These are phyloP conservation scores for Eciton burchellii DNA, from an alignment of 1,140 invertebrate genomes.

Conservation along the genomic window DNA sequence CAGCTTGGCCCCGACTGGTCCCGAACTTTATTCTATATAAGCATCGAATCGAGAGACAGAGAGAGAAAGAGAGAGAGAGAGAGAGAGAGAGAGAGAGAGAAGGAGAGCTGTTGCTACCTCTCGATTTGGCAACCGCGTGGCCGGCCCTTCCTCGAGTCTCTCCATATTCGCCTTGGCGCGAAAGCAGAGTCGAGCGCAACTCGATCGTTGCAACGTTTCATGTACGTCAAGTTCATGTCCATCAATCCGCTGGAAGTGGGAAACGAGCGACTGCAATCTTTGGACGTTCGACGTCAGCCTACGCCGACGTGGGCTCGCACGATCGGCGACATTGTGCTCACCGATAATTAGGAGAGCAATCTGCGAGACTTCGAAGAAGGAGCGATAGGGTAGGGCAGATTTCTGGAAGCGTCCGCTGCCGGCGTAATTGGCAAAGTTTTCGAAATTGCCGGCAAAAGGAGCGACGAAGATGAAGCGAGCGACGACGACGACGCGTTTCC, in stretches of 20 bases:
- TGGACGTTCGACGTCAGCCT: background rate
- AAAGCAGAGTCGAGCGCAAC: no score
- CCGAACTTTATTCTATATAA: background rate
- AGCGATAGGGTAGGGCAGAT: slow-evolving; percentile 14
- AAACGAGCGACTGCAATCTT: slow-evolving; percentile 65
- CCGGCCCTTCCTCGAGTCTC: background rate
- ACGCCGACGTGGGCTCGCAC: slow-evolving; percentile 26
- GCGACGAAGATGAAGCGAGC: background rate
- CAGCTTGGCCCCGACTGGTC: background rate
- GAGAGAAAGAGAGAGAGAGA: background rate
- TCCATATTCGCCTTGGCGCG: slow-evolving; percentile 1
- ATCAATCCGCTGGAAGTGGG: background rate
- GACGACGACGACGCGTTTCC: background rate
- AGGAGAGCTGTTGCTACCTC: background rate
- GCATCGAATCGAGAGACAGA: slow-evolving; percentile 1
- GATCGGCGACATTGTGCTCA: slow-evolving; percentile 47
- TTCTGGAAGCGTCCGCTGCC: slow-evolving; percentile 36
- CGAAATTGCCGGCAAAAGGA: slow-evolving; percentile 34
- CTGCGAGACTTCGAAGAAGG: slow-evolving; percentile 41
- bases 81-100: background rate
- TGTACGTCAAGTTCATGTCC: no score
- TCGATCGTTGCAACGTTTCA: no score
- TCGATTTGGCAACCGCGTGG: background rate
- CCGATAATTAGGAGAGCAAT: slow-evolving; percentile 44
- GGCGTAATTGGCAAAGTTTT: slow-evolving; percentile 42